Base-by-base conservation (phyloP, 2,888 invertebrate species). In the Saturnia pavonia region DNA sequence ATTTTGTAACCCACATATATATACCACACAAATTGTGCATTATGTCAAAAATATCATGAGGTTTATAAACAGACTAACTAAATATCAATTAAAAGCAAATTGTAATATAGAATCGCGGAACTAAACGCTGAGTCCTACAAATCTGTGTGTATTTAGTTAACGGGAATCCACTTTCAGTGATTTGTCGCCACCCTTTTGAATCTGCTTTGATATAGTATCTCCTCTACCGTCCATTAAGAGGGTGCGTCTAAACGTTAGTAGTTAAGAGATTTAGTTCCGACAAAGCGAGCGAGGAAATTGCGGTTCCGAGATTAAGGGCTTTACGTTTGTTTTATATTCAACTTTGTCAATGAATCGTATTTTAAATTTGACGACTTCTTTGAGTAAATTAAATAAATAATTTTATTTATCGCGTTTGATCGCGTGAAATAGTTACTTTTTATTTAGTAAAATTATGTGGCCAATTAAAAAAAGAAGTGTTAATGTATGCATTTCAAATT, bases 181-280 rank as follows among this genome's bases (percentile, higher is more conserved):
- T 65, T 65, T 65, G 65, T 65, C 65, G 65, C 65, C 75, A 71
- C 75, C 78, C 79, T 77, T 80, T 79, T 73, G 70, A 72, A 74
- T 75, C 70, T 69, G 68, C 84, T 85, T 85, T 85, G 85, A 85
- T 82, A 86, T 80, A 78, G 78, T 79, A 85, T 80, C 79, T 77
- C 48, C 69, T 69, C 74, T 69, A 74, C 68, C 72, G 75, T 76
- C 76, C 78, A 77, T 78, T 80, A 77, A 78, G 78, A 77, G 76
- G 75, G 75, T 78, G 60, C 70, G 66, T 67, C 43, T 73, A 74
- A 77, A 75, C 72, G 74, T 40, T 40, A 40, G 71, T 75, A 72
- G 72, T 75, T 68, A 67, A 54, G 48, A 73, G 76, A 72, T 74
- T 73, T 69, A 71, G 73, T 74, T 73, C 77, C 74, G 74, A 78